Conservation (phyloP, 2,797 vertebrate species). For the Mus caroli region DNA sequence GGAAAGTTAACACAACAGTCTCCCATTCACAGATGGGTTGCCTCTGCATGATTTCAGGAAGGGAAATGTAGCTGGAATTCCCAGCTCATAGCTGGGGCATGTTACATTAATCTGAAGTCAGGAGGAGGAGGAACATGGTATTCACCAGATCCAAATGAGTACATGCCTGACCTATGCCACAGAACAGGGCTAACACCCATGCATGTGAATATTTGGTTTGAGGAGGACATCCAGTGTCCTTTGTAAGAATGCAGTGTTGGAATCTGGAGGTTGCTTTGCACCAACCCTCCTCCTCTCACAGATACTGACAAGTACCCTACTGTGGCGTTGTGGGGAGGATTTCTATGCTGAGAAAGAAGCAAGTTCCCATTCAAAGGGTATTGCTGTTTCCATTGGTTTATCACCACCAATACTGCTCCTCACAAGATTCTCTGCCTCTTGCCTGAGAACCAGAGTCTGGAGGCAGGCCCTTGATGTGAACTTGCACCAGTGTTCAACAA, state of each 20-base stretch:
- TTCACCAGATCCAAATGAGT: neutral
- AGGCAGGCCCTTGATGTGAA: neutral
- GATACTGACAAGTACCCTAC: neutral
- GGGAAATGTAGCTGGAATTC: neutral
- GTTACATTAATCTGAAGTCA: neutral
- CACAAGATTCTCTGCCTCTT: neutral
- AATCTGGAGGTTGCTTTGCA: neutral
- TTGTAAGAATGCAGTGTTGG: neutral
- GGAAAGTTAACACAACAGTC: neutral
- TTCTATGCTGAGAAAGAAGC: neutral
- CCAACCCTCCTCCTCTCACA: neutral
- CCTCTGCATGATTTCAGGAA: neutral
- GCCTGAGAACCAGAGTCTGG: neutral
- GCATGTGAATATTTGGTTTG: neutral
- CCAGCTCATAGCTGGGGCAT: neutral
- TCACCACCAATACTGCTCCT: neutral
- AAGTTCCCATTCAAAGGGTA: neutral
- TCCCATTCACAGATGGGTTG: slow-evolving; percentile 2
- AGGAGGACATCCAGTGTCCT: neutral
- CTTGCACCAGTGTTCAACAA: neutral
- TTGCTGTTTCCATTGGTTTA: neutral
- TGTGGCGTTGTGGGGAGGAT: neutral
- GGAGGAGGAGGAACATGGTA: neutral
- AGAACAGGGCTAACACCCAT: neutral
- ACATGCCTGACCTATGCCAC: neutral